phyloP scores from a whole-genome alignment of 1,140 invertebrate species.

The Heliconius hewitsoni region DNA sequence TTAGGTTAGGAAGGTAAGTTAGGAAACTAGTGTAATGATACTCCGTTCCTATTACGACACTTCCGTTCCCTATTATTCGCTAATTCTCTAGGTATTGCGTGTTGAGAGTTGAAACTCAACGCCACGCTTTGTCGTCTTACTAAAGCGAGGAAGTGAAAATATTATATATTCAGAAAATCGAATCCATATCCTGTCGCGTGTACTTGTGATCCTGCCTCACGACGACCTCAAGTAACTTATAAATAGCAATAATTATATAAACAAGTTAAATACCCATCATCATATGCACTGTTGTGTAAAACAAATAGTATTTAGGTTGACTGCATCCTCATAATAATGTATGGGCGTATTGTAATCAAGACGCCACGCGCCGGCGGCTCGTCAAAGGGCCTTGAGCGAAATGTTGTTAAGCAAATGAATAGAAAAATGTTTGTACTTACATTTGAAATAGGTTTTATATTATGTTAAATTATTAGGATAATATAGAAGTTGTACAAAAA shows the following conservation, averaged over 20 bases:
- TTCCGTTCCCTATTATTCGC: neutral
- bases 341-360: slow-evolving; percentile 35
- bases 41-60: neutral
- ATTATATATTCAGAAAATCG: too few species aligned
- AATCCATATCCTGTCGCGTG: too few species aligned
- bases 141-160: neutral
- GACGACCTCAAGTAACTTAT: too few species aligned
- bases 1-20: neutral
- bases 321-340: slow-evolving; percentile 37
- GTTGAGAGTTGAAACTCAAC: neutral
- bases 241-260: too few species aligned
- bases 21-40: neutral
- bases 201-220: too few species aligned
- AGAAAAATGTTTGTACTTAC: neutral
- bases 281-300: slow-evolving; percentile 1
- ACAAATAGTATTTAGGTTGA: slow-evolving; percentile 30
- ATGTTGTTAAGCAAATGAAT: slow-evolving; percentile 33
- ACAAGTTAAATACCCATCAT: neutral
- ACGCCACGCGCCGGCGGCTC: slow-evolving; percentile 29
- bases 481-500: neutral
- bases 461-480: neutral
- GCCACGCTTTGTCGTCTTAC: neutral
- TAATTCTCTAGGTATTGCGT: neutral
- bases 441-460: neutral
- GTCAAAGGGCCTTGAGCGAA: slow-evolving; percentile 37